Evolutionary conservation across 2,797 vertebrate species (phyloP).

Genomic region (Anabas testudineus): DNA sequence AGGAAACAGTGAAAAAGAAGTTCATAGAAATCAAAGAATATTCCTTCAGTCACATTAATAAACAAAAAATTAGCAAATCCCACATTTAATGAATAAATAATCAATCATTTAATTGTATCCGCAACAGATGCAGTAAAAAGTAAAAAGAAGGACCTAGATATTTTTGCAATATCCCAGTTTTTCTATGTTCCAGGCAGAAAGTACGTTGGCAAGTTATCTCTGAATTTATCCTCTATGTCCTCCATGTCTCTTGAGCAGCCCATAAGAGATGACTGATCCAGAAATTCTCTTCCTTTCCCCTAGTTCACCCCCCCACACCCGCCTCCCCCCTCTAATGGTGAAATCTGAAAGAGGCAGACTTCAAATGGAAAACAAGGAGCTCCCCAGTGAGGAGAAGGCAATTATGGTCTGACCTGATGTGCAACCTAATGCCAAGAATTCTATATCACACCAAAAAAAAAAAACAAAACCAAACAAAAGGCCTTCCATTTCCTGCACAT

Average conservation of each 20-base stretch:
- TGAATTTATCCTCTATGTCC: constrained; percentile 46
- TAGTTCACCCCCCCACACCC: constrained; percentile 19
- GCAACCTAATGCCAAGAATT: constrained; percentile 70
- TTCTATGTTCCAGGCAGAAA: constrained; percentile 19
- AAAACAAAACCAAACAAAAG: constrained; percentile 55
- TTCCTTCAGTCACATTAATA: too few species aligned
- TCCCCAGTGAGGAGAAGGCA: constrained; percentile 71
- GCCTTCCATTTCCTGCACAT: constrained; percentile 32
- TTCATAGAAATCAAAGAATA: too few species aligned
- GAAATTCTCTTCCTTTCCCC: constrained; percentile 58
- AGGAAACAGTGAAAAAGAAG: background rate
- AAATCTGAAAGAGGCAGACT: constrained; percentile 74
- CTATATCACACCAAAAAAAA: constrained; percentile 42
- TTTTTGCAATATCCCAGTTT: background rate
- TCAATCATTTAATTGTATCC: too few species aligned
- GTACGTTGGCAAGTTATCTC: constrained; percentile 32
- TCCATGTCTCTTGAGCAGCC: constrained; percentile 42
- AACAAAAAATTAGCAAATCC: too few species aligned
- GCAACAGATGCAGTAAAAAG: too few species aligned
- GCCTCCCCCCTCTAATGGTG: constrained; percentile 56
- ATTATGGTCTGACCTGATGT: constrained; percentile 73
- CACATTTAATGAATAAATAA: too few species aligned
- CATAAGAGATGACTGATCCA: constrained; percentile 52
- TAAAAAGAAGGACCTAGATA: too few species aligned
- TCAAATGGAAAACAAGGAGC: constrained; percentile 74